Base-by-base conservation (phyloP, 2,888 invertebrate species). In the Lasioglossum calceatum region DNA sequence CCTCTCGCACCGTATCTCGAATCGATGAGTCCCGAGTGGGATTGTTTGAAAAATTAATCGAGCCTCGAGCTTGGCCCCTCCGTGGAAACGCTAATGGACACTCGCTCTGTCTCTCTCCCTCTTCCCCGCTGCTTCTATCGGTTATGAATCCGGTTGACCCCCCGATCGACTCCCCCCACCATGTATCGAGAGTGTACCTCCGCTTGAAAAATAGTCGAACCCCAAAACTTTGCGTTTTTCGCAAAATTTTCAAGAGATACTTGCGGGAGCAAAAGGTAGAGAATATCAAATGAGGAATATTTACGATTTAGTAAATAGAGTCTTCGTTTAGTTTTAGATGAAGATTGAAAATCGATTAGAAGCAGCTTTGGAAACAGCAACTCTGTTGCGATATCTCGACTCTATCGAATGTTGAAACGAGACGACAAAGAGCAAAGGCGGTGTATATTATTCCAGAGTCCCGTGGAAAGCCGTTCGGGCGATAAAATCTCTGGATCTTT, bases 31-130 rank as follows among this genome's bases (percentile, higher is more conserved):
- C 79, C 74, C 76, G 79, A 81, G 75, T 87, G 86, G 89, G 88
- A 92, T 91, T 88, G 90, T 92, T 93, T 91, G 92, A 93, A 93
- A 93, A 93, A 93, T 93, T 92, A 93, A 93, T 93, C 93, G 92
- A 87, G 82, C 79, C 87, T 64, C 72, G 77, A 75, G 42, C 78
- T 19, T 42, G n/a, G 84, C 77, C 82, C 87, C 87, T 88, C 87
- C 90, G 87, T 88, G 89, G 88, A 91, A 93, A 92, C 89, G 88
- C 88, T 93, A 93, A 93, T 93, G 91, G 89, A 86, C 85, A 39
- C 8, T 32, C 78, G 77, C 16, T 86, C 61, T 2, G 10, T 7
- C 32, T 32, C 32, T 16, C 2, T 1, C 32, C 1, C 61, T 27
- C 61, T 61, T 4, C 14, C 14, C 7, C 16, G 16, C 4, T 32